A percentile compares a stretch with the other conserved stretches of the same genome.
phyloP scores from a whole-genome alignment of 2,113 vertebrate genomes.

The Rutilus rutilus region DNA sequence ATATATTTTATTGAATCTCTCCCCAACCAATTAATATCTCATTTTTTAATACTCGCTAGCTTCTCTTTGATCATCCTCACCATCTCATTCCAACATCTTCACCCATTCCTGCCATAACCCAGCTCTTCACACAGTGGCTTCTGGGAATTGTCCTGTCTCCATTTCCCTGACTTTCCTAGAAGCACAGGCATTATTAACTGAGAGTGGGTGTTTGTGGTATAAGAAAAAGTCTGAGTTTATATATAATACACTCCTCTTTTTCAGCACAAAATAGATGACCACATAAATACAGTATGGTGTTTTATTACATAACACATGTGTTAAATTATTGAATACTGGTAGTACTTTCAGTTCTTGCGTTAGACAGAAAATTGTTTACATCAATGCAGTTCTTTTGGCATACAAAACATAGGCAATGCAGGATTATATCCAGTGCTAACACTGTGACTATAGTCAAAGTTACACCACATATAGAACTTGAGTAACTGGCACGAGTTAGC shows the following conservation, averaged over 20 bases:
- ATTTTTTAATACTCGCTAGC: background rate
- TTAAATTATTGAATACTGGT: slow-evolving; percentile 44
- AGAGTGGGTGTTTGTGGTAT: slow-evolving; percentile 51
- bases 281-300: slow-evolving; percentile 13
- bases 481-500: slow-evolving; percentile 11
- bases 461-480: slow-evolving; percentile 12
- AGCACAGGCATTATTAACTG: slow-evolving; percentile 57
- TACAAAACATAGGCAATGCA: slow-evolving; percentile 63
- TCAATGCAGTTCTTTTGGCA: slow-evolving; percentile 69
- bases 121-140: slow-evolving; percentile 20
- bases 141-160: background rate
- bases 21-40: background rate
- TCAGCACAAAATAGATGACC: slow-evolving; percentile 1
- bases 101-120: slow-evolving; percentile 43
- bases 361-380: slow-evolving; percentile 60
- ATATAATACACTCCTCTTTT: background rate
- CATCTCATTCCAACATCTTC: slow-evolving; percentile 10
- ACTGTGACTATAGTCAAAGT: slow-evolving; percentile 7
- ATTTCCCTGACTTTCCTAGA: slow-evolving; percentile 44
- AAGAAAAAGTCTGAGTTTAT: slow-evolving; percentile 29
- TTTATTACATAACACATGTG: slow-evolving; percentile 53
- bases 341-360: slow-evolving; percentile 13
- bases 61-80: slow-evolving; percentile 2
- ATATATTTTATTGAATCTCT: background rate
- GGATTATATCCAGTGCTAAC: slow-evolving; percentile 43